Evolutionary conservation across 2,797 vertebrate genomes (phyloP).

Genomic region (Bovichtus diacanthus): DNA sequence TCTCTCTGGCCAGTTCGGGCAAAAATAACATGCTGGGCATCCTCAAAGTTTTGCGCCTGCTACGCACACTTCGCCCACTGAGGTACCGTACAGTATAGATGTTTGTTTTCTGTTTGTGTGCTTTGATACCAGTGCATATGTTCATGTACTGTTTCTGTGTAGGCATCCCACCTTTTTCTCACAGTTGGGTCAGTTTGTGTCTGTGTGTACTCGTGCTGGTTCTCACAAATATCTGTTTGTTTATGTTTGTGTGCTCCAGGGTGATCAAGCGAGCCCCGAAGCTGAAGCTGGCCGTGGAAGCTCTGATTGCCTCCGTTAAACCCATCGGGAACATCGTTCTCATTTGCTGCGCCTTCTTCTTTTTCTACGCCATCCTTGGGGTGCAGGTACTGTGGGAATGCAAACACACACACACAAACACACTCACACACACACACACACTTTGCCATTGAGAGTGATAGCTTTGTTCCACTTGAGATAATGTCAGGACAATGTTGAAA

Average conservation of each 20-base stretch:
- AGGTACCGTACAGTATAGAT: slow-evolving; percentile 75
- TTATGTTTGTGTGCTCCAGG: slow-evolving; percentile 73
- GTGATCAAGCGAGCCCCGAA: slow-evolving; percentile 92
- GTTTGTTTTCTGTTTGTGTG: not conserved
- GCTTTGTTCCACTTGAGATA: not conserved
- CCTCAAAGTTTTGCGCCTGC: slow-evolving; percentile 88
- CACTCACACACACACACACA: not conserved
- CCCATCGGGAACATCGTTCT: slow-evolving; percentile 92
- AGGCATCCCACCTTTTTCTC: not conserved
- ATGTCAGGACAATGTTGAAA: not conserved
- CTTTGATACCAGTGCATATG: not conserved
- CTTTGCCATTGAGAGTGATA: too few species aligned
- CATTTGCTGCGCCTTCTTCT: slow-evolving; percentile 92
- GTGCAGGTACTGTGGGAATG: slow-evolving; percentile 86
- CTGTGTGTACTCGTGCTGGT: not conserved
- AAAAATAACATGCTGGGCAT: slow-evolving; percentile 89
- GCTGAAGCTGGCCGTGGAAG: slow-evolving; percentile 93
- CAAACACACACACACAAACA: not conserved
- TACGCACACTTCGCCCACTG: slow-evolving; percentile 89
- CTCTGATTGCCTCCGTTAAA: slow-evolving; percentile 89
- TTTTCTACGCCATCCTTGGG: slow-evolving; percentile 91
- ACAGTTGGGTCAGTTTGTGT: not conserved
- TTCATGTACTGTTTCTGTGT: not conserved
- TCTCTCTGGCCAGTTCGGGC: slow-evolving; percentile 84
- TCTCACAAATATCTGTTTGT: not conserved